Evolutionary conservation across 2,113 vertebrate species (phyloP).

Genomic region (Pipra filicauda): DNA sequence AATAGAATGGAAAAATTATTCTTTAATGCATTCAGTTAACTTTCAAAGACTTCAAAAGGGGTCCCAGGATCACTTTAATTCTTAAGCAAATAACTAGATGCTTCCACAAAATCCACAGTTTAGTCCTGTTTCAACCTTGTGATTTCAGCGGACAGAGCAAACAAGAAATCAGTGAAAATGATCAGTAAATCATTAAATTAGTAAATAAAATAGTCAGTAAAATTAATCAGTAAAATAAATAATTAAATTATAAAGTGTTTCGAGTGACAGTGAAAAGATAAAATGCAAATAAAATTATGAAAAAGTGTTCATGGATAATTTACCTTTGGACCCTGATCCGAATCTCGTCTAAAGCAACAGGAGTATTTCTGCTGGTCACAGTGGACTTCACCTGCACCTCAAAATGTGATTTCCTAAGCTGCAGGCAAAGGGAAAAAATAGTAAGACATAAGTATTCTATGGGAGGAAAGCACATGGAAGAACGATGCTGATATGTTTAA

Average conservation of each 20-base stretch:
- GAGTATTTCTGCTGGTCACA: background rate
- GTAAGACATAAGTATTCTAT: background rate
- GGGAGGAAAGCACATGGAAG: background rate
- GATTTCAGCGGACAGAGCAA: background rate
- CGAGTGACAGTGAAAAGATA: background rate
- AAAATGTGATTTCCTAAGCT: background rate
- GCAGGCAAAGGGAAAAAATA: background rate
- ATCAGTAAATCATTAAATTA: background rate
- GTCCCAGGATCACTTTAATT: background rate
- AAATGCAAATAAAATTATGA: background rate
- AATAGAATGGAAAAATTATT: background rate
- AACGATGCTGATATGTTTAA: background rate
- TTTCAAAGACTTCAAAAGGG: background rate
- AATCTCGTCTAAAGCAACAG: background rate
- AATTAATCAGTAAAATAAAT: too few relatives aligned
- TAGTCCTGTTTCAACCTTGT: background rate
- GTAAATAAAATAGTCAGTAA: too few relatives aligned
- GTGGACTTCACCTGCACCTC: background rate
- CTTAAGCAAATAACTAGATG: background rate
- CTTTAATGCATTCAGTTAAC: background rate
- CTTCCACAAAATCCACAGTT: background rate
- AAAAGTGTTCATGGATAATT: background rate
- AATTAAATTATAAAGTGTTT: background rate
- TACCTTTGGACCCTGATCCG: background rate
- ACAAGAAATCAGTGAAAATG: background rate